Percentiles rank a stretch among this genome's conserved stretches.
Evolutionary conservation across 2,797 vertebrate species (phyloP).

Genomic region (Falco rusticolus): DNA sequence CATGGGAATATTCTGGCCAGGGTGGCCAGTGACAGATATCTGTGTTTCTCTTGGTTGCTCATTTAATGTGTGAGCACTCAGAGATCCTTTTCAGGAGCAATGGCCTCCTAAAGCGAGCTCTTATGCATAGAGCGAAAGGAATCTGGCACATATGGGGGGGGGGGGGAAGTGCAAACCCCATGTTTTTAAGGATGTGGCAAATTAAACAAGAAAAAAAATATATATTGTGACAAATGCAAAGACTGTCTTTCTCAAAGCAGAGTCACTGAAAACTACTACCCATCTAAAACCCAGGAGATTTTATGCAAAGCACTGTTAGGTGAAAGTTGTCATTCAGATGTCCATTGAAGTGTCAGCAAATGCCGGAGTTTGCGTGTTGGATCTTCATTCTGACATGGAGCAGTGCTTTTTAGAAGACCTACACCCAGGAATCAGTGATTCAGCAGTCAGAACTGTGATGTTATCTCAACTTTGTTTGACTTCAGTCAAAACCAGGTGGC

Average conservation of each 20-base stretch:
- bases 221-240: not conserved
- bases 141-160: not conserved
- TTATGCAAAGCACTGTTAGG: not conserved
- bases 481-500: not conserved
- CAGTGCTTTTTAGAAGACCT: not conserved
- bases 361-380: not conserved
- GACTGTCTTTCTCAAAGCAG: not conserved
- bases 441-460: fast-evolving
- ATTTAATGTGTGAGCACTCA: not conserved
- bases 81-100: not conserved
- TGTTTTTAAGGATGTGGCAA: not conserved
- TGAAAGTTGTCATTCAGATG: not conserved
- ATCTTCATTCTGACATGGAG: not conserved
- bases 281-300: not conserved
- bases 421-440: not conserved
- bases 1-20: not conserved
- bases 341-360: not conserved
- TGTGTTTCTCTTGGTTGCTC: not conserved
- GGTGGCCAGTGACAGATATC: not conserved
- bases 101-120: not conserved
- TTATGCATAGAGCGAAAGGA: not conserved
- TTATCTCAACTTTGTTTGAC: not conserved
- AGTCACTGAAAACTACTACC: not conserved
- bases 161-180: not conserved
- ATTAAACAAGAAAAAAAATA: too few species aligned